Percentiles rank a stretch among this genome's conserved stretches.
These are phyloP conservation scores for Orthosia incerta DNA, from an alignment of 2,888 invertebrate genomes.

Conservation along the genomic window DNA sequence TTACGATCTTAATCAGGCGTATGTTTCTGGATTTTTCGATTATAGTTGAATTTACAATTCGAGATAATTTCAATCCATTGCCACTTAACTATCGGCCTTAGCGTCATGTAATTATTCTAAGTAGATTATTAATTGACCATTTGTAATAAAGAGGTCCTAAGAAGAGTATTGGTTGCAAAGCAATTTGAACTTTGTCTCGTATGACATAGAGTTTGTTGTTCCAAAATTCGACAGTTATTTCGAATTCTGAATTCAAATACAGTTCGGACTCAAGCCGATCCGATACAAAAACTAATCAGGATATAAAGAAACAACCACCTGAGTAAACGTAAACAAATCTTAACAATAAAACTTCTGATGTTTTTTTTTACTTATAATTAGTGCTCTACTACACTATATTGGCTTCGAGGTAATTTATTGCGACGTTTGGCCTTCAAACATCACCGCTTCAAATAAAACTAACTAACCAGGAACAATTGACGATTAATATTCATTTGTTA, in stretches of 20 bases:
- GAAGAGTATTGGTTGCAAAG: too few species aligned
- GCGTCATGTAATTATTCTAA: too few species aligned
- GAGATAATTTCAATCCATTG: too few species aligned
- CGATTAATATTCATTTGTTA: slow-evolving; percentile 10
- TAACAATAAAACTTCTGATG: not conserved
- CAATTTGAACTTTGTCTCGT: too few species aligned
- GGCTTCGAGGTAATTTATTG: slow-evolving; percentile 14
- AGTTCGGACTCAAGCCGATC: not conserved
- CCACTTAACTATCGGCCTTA: too few species aligned
- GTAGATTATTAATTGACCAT: too few species aligned
- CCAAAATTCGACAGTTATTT: too few species aligned
- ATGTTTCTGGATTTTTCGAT: not conserved
- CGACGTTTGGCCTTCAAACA: slow-evolving; percentile 35
- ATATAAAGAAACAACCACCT: not conserved
- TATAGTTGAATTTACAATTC: too few species aligned
- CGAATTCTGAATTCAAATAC: too few species aligned
- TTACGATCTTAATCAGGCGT: not conserved
- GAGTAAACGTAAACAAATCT: slow-evolving; percentile 8
- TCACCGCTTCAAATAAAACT: slow-evolving; percentile 11
- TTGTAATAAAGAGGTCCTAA: too few species aligned
- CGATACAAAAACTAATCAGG: not conserved
- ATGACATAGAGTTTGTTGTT: too few species aligned
- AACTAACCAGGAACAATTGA: slow-evolving; percentile 42
- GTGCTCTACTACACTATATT: slow-evolving; percentile 16
- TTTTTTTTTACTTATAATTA: not conserved